phyloP scores from a whole-genome alignment of 2,888 invertebrate genomes.

The Catocala fraxini region DNA sequence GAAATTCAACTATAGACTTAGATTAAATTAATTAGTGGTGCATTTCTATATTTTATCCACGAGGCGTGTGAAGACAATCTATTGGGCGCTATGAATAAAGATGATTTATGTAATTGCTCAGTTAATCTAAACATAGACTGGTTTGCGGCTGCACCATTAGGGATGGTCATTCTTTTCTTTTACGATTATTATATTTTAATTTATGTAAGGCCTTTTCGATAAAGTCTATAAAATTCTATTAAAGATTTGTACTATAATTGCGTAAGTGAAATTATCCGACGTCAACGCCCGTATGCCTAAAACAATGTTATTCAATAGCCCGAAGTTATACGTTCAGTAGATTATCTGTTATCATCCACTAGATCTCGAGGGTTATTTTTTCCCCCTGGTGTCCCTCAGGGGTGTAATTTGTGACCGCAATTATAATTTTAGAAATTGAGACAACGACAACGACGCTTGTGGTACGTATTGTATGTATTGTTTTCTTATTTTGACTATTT shows the following conservation, averaged over 20 bases:
- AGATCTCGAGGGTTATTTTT: slow-evolving; percentile 58
- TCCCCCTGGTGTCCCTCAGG: slow-evolving; percentile 38
- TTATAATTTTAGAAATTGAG: slow-evolving; percentile 49
- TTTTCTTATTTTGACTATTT: slow-evolving; percentile 8
- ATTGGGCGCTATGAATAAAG: slow-evolving; percentile 1
- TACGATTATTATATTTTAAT: no score
- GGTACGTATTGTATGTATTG: slow-evolving; percentile 11
- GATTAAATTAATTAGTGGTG: slow-evolving; percentile 13
- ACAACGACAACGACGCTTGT: slow-evolving; percentile 23
- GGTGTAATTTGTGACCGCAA: slow-evolving; percentile 51
- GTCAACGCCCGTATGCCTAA: slow-evolving; percentile 45
- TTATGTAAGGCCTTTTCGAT: not conserved
- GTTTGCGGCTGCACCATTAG: not conserved
- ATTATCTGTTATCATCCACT: slow-evolving; percentile 59
- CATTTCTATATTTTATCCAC: not conserved
- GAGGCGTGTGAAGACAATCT: slow-evolving; percentile 8
- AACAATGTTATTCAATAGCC: slow-evolving; percentile 46
- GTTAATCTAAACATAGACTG: not conserved
- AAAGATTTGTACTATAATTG: slow-evolving; percentile 11
- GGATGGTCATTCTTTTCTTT: no score
- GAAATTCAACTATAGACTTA: slow-evolving; percentile 6
- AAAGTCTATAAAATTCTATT: not conserved
- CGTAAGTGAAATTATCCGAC: slow-evolving; percentile 14
- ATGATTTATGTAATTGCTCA: slow-evolving; percentile 1
- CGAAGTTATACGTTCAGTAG: slow-evolving; percentile 48